A percentile compares a stretch with the other conserved stretches of the same genome.
These are phyloP conservation scores for Epiblema foenella DNA, from an alignment of 2,888 invertebrate genomes.

Conservation along the genomic window DNA sequence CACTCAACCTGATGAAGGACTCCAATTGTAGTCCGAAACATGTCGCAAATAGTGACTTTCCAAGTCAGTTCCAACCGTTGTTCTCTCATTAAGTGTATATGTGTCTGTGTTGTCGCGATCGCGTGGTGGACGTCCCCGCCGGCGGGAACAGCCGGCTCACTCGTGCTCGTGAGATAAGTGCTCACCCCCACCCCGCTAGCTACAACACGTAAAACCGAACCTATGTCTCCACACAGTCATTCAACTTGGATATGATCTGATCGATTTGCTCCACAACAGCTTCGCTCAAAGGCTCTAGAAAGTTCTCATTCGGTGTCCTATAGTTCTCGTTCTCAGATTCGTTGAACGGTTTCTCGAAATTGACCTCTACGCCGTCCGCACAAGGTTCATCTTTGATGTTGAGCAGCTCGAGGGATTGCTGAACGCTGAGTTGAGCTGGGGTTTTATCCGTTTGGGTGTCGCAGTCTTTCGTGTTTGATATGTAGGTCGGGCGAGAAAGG, in stretches of 20 bases:
- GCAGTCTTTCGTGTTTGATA: slow-evolving; percentile 62
- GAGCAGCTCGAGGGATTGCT: slow-evolving; percentile 70
- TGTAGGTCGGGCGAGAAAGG: slow-evolving; percentile 48
- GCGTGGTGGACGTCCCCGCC: too few relatives aligned
- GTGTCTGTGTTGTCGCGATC: too few relatives aligned
- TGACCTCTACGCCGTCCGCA: slow-evolving; percentile 62
- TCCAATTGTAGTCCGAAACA: too few relatives aligned
- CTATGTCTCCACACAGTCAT: slow-evolving; percentile 68
- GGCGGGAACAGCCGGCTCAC: too few relatives aligned
- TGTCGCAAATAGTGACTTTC: too few relatives aligned
- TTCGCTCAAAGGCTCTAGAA: slow-evolving; percentile 70
- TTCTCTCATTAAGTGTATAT: too few relatives aligned
- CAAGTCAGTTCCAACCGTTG: too few relatives aligned
- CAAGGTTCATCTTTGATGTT: slow-evolving; percentile 63
- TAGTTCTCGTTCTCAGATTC: slow-evolving; percentile 71
- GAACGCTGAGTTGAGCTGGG: slow-evolving; percentile 55
- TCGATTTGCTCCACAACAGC: slow-evolving; percentile 75
- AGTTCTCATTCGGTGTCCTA: slow-evolving; percentile 71
- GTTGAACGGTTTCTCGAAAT: slow-evolving; percentile 69
- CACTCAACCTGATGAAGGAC: too few relatives aligned
- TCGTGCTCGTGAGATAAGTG: too few relatives aligned
- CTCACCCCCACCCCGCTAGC: too few relatives aligned
- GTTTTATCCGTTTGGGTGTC: slow-evolving; percentile 60
- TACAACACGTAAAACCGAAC: slow-evolving; percentile 43
- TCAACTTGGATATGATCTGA: slow-evolving; percentile 71